Evolutionary conservation across 2,113 vertebrate genomes (phyloP), one percentile per base, ranked within the genome.

Genomic region (Podarcis muralis): DNA sequence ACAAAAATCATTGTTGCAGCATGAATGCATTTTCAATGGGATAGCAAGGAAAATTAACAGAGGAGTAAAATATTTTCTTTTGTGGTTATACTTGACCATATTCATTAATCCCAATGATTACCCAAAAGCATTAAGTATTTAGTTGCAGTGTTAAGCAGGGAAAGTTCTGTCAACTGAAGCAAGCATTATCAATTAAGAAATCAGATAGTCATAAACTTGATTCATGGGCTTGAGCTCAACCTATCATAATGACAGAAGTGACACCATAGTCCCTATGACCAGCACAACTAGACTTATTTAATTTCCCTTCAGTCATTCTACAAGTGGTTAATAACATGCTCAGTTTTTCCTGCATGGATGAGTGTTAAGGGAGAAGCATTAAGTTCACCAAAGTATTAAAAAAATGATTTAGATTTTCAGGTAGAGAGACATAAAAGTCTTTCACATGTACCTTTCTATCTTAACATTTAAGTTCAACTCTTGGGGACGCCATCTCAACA

Each of bases 21-120:
- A 79, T 86, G 66, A 25, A 86, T 43, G 59, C 4, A 75, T 37
- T 48, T 79, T 69, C 37, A 53, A 3, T 79, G 37, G 59, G 30
- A 48, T 86, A 40, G 32, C 30, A 79, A 32, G 76, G 30, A 68
- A 79, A 86, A 86, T 69, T 20, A 69, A 43, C 37, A 79, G 37
- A 79, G 75, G 78, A 78, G 30, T 32, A 23, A 53, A 86, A 40
- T 62, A 48, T 11, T 86, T 30, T 18, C 23, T 27, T 37, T 27
- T 69, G 30, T 76, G 66, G 59, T 43, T 75, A 66, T 78, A 66
- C 35, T 65, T 86, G 25, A 40, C 74, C 77, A 77, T n/a, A 35
- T 77, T 66, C 69, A 86, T 86, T 86, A 77, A 86, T 78, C 66
- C 59, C 43, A 74, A 84, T 74, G 83, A 84, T 69, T 68, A 66